Conservation (phyloP, 2,888 invertebrate species). For the Synanthedon tipuliformis region DNA sequence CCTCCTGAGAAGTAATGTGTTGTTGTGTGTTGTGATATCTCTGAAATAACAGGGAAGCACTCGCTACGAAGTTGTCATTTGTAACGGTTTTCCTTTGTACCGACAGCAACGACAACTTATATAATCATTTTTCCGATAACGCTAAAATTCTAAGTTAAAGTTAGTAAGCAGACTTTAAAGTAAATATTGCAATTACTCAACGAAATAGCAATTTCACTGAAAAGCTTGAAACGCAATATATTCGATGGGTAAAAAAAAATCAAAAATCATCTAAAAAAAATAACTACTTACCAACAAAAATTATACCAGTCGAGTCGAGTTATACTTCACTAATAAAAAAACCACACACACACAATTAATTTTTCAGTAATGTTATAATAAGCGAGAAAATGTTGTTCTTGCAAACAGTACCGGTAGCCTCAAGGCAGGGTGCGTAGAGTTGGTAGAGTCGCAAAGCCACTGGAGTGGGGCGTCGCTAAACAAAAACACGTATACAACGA, state of each 20-base stretch:
- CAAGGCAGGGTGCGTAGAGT: constrained; percentile 59
- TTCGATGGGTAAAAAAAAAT: too few relatives aligned
- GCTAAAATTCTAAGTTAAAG: too few relatives aligned
- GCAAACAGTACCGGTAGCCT: constrained; percentile 42
- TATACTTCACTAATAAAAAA: constrained; percentile 2
- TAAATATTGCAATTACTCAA: too few relatives aligned
- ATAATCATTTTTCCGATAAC: too few relatives aligned
- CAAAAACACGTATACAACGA: constrained; percentile 67
- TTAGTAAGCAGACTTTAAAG: too few relatives aligned
- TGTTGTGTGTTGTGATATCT: constrained; percentile 72
- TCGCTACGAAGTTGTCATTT: constrained; percentile 70
- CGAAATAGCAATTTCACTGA: too few relatives aligned
- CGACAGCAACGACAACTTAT: constrained; percentile 25
- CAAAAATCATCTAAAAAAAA: too few relatives aligned
- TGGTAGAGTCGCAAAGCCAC: constrained; percentile 25
- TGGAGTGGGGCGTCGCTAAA: constrained; percentile 69
- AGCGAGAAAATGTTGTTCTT: constrained; percentile 9
- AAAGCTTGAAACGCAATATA: too few relatives aligned
- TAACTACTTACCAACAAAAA: too few relatives aligned
- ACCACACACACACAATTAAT: not conserved
- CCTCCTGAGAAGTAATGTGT: constrained; percentile 67
- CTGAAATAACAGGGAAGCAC: constrained; percentile 71
- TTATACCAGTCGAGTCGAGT: not conserved
- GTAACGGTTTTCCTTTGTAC: constrained; percentile 59
- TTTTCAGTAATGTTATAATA: too few relatives aligned